phyloP scores from a whole-genome alignment of 2,888 invertebrate species.

The Lochmaea capreae region DNA sequence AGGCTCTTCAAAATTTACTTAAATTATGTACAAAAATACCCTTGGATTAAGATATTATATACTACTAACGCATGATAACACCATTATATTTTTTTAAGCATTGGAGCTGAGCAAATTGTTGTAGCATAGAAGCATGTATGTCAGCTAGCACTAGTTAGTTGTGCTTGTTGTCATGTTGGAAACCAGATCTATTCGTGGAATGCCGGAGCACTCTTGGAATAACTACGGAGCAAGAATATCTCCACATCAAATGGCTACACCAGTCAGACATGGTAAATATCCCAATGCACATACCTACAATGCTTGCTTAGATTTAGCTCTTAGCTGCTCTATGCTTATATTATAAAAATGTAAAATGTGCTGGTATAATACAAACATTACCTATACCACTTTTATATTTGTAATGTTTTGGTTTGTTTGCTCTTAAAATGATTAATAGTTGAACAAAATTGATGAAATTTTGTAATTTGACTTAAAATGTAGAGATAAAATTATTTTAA shows the following conservation, averaged over 20 bases:
- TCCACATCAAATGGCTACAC: slow-evolving; percentile 64
- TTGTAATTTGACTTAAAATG: too few species aligned
- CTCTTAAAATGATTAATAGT: too few species aligned
- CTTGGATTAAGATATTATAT: slow-evolving; percentile 9
- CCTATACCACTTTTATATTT: too few species aligned
- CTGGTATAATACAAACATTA: too few species aligned
- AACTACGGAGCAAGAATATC: slow-evolving; percentile 64
- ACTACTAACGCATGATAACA: slow-evolving; percentile 36
- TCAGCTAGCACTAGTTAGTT: slow-evolving; percentile 58
- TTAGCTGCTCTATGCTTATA: neutral
- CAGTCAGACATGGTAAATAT: slow-evolving; percentile 63
- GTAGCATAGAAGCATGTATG: slow-evolving; percentile 61
- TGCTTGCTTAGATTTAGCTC: neutral
- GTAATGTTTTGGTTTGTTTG: too few species aligned
- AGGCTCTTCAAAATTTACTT: too few species aligned
- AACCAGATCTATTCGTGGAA: slow-evolving; percentile 80
- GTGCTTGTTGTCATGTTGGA: slow-evolving; percentile 75
- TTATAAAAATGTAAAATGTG: neutral
- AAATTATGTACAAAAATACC: neutral
- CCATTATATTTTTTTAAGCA: slow-evolving; percentile 50
- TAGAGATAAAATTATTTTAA: too few species aligned
- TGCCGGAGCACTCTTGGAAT: slow-evolving; percentile 74
- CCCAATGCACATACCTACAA: slow-evolving; percentile 11
- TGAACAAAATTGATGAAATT: too few species aligned
- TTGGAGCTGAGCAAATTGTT: slow-evolving; percentile 53